Percentiles rank a stretch among this genome's conserved stretches.
phyloP scores from a whole-genome alignment of 2,797 vertebrate genomes.

The Acanthiza pusilla region DNA sequence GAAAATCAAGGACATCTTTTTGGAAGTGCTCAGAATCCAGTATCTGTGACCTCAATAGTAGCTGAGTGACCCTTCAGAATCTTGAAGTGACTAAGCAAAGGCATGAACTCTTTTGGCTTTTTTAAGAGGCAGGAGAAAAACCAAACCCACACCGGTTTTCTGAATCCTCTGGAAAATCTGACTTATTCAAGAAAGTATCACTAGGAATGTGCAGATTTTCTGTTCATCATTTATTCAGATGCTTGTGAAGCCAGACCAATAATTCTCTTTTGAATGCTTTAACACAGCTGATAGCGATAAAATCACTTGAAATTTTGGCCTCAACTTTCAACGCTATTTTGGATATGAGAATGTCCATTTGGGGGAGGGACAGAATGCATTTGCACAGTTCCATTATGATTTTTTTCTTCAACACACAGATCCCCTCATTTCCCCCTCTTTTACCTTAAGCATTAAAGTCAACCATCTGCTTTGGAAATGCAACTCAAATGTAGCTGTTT shows the following conservation, averaged over 20 bases:
- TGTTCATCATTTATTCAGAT: neutral
- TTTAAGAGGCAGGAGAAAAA: neutral
- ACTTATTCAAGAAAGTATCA: neutral
- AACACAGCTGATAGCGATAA: neutral
- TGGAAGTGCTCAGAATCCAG: neutral
- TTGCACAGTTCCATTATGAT: neutral
- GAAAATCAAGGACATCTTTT: neutral
- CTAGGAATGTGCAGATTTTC: neutral
- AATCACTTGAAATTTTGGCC: neutral
- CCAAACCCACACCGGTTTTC: neutral
- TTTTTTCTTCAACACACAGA: neutral
- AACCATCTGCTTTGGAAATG: neutral
- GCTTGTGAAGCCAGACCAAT: neutral
- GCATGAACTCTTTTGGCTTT: fast-evolving
- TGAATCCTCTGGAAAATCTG: neutral
- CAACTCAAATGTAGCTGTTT: neutral
- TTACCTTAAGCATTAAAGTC: neutral
- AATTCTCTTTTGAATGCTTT: neutral
- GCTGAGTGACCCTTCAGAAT: neutral
- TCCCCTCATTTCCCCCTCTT: neutral
- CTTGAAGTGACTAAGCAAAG: neutral
- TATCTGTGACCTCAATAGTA: neutral
- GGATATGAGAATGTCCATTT: neutral
- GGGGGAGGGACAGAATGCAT: neutral
- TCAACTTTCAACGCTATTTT: neutral